Conservation (phyloP, 1,140 invertebrate species). For the Pygmarrhopalites habei region DNA sequence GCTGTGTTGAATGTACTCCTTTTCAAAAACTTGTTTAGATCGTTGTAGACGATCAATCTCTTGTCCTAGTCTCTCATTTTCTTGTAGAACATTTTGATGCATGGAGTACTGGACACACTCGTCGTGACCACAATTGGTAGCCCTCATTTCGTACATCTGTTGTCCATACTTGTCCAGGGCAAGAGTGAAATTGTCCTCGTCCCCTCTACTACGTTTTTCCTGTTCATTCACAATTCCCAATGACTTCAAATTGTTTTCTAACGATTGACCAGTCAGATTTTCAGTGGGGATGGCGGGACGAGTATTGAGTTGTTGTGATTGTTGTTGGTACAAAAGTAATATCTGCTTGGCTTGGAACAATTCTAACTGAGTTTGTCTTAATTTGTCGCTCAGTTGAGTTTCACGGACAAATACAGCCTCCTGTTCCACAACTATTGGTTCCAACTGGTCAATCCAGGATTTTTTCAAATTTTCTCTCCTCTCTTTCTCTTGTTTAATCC, state of each 20-base stretch:
- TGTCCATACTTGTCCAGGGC: too few species aligned
- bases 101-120: background rate
- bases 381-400: constrained; percentile 8
- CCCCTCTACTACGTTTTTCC: too few species aligned
- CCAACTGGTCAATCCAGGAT: background rate
- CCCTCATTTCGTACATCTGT: too few species aligned
- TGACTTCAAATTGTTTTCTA: background rate
- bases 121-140: background rate
- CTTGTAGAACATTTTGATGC: background rate
- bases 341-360: constrained; percentile 4
- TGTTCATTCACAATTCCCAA: background rate
- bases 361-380: constrained; percentile 4
- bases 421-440: constrained; percentile 1
- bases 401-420: constrained; percentile 9
- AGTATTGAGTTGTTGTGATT: background rate
- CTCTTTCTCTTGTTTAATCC: background rate
- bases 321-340: background rate
- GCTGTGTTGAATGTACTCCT: background rate
- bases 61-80: constrained; percentile 6
- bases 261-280: background rate
- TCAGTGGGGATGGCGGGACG: background rate
- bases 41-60: background rate
- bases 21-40: background rate
- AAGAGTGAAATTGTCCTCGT: too few species aligned
- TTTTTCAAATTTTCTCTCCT: background rate